Conservation (phyloP, 2,113 vertebrate genomes). For the Dinomys branickii region DNA sequence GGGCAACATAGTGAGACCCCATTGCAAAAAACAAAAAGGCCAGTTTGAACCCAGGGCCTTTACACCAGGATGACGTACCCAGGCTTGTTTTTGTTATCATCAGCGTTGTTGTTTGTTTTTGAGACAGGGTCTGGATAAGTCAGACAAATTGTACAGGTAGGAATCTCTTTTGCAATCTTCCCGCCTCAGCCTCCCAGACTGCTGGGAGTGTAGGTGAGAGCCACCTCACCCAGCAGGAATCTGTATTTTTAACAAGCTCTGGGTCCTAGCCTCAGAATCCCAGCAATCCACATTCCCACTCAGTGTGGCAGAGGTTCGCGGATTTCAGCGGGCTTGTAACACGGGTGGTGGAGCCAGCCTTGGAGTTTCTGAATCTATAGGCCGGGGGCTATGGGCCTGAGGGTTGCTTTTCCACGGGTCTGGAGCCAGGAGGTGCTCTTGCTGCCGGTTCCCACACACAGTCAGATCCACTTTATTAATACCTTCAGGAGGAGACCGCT, state of each 20-base stretch:
- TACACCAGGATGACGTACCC: neutral
- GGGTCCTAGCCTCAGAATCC: neutral
- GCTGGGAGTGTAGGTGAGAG: neutral
- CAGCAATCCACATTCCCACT: neutral
- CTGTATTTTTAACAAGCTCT: neutral
- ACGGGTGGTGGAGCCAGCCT: neutral
- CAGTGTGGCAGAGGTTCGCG: neutral
- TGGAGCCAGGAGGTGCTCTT: neutral
- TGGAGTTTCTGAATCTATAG: neutral
- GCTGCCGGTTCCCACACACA: neutral
- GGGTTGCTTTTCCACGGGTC: neutral
- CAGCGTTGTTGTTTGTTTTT: neutral
- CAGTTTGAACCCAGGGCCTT: neutral
- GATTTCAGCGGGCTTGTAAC: neutral
- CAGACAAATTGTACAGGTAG: neutral
- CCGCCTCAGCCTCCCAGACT: neutral
- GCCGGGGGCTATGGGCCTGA: neutral
- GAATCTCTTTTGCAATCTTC: neutral
- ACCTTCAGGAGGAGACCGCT: neutral
- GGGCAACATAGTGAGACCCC: neutral
- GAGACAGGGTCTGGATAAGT: neutral
- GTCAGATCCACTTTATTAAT: neutral
- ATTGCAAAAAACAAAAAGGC: neutral
- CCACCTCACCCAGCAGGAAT: neutral
- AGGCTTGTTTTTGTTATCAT: neutral